Evolutionary conservation across 2,113 vertebrate species (phyloP), one percentile per base, ranked within the genome.

Genomic region (Eptatretus burgeri): DNA sequence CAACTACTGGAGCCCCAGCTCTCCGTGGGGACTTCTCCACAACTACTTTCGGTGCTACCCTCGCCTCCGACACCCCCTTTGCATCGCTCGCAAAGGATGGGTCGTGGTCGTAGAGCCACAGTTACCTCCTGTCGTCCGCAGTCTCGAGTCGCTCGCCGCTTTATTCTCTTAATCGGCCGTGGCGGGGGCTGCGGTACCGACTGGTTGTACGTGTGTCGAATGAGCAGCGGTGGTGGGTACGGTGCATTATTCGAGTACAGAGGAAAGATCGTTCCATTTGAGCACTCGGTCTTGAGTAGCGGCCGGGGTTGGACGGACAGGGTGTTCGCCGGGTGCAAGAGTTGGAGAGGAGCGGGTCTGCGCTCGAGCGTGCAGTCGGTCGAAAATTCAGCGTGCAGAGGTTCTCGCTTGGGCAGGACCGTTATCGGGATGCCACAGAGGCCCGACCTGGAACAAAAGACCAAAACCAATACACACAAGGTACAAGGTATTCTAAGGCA

Each of bases 121-220:
- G 56, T 60, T 10, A n/a, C 20, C 56, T 60, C 56, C n/a, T n/a
- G 56, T 12, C 20, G n/a, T 8, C 53, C 11, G 11, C 56, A n/a
- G 56, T 60, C 56, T 60, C 56, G n/a, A 20, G n/a, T 60, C 10
- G 56, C 56, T 71, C 86, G 85, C 19, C 85, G 78, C 71, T 91
- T 93, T 51, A 84, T 86, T 68, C 87, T 79, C 68, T 85, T 93
- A 71, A 98, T 95, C 74, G 85, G 88, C 60, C 89, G 81, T n/a
- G 87, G 87, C 0, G 77, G 85, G 10, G 91, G 89, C 75, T 98
- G 89, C 87, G 91, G 89, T 85, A 98, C 82, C 67, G 85, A 81
- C 72, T 93, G 86, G 83, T 89, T 88, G 71, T 98, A 98, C 1
- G 85, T 88, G 83, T 95, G 86, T 82, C 91, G 87, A 83, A 95